Percentiles rank a stretch among this genome's conserved stretches.
Conservation (phyloP, 2,113 vertebrate genomes). For the Myotis brandtii region DNA sequence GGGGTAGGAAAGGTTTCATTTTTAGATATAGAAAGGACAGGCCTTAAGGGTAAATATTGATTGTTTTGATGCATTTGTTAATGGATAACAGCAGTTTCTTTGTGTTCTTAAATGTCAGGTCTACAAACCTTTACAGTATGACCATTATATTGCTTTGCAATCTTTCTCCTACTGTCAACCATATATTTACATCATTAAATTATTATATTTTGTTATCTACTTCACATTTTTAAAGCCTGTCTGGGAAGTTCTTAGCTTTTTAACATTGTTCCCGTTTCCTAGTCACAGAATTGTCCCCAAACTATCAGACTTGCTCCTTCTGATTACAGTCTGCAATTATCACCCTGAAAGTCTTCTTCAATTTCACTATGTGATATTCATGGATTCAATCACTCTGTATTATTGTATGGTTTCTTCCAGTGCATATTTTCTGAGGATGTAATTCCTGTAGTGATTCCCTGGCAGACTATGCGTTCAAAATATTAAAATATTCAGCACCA, state of each 20-base stretch:
- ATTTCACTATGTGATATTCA: background rate
- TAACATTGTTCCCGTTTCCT: background rate
- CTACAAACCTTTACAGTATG: background rate
- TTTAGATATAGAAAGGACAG: background rate
- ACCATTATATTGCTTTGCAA: background rate
- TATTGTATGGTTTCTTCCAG: background rate
- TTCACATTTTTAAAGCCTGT: background rate
- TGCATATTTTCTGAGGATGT: background rate
- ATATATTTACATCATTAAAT: background rate
- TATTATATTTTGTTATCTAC: background rate
- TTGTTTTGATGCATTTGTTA: background rate
- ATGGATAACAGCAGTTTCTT: background rate
- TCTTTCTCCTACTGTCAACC: background rate
- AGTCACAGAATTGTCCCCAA: background rate
- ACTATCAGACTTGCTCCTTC: background rate
- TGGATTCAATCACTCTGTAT: background rate
- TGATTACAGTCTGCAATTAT: background rate
- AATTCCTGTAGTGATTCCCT: slow-evolving; percentile 41
- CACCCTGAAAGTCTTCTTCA: background rate
- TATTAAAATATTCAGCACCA: background rate
- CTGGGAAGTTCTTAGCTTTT: background rate
- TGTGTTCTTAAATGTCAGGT: background rate
- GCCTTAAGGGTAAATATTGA: background rate
- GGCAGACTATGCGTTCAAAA: background rate
- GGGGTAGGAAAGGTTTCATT: background rate